A percentile compares a stretch with the other conserved stretches of the same genome.
phyloP scores from a whole-genome alignment of 2,797 vertebrate genomes.

The Amazonetta brasiliensis region DNA sequence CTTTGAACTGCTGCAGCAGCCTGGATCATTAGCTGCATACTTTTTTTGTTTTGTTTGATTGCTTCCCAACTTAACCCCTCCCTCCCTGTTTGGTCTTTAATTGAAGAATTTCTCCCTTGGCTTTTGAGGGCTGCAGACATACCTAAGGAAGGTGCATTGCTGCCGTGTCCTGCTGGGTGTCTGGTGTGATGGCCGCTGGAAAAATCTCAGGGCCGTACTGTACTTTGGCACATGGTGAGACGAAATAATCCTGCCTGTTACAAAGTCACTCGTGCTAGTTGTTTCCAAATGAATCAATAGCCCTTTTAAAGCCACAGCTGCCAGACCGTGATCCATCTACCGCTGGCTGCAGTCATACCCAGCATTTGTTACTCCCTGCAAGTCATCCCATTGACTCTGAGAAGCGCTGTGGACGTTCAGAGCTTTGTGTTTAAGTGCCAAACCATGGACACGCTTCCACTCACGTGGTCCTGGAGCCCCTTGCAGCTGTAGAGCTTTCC shows the following conservation, averaged over 20 bases:
- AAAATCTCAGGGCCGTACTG: background rate
- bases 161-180: background rate
- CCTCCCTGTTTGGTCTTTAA: background rate
- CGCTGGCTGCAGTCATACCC: background rate
- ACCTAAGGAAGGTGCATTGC: background rate
- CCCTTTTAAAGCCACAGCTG: constrained; percentile 44
- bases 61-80: background rate
- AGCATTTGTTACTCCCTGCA: background rate
- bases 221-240: background rate
- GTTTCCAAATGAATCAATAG: constrained; percentile 61
- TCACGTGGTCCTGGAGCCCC: background rate
- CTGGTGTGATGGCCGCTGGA: background rate
- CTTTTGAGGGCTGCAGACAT: background rate
- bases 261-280: constrained; percentile 25
- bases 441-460: background rate
- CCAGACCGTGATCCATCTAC: background rate
- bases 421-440: background rate
- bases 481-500: background rate
- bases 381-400: background rate
- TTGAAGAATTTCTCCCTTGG: background rate
- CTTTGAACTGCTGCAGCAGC: background rate
- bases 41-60: background rate
- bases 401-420: background rate
- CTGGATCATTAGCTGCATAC: background rate
- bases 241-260: constrained; percentile 27